Evolutionary conservation across 2,797 vertebrate species (phyloP).

Genomic region (Arnoldichthys spilopterus): DNA sequence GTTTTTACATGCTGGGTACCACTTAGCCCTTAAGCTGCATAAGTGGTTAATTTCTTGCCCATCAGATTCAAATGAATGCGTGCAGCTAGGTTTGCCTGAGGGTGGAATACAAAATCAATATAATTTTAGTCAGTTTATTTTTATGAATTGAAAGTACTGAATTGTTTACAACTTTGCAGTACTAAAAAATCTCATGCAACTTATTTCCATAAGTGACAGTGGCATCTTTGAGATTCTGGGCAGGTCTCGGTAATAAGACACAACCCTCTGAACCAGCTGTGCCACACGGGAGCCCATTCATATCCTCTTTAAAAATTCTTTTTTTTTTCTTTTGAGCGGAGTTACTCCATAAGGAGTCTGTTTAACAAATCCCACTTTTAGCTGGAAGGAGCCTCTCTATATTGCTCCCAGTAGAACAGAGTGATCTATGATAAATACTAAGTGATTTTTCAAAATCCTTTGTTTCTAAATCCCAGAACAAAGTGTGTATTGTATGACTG

Average conservation of each 20-base stretch:
- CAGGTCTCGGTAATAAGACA: not conserved
- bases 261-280: not conserved
- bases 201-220: not conserved
- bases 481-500: conserved; percentile 36
- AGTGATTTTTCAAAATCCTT: conserved; percentile 21
- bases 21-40: not conserved
- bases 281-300: conserved; percentile 22
- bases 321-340: conserved; percentile 28
- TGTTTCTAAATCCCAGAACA: conserved; percentile 36
- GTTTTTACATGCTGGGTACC: not conserved
- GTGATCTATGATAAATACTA: conserved; percentile 39
- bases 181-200: too few relatives aligned
- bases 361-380: conserved; percentile 50
- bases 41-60: too few relatives aligned
- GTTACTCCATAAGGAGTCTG: conserved; percentile 41
- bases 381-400: conserved; percentile 27
- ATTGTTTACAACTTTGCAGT: too few relatives aligned
- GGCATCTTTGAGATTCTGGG: not conserved
- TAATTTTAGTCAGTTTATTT: not conserved
- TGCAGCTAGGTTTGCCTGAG: not conserved
- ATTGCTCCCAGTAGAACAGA: conserved; percentile 38
- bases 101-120: not conserved
- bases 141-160: not conserved
- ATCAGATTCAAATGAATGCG: not conserved
- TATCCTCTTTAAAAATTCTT: conserved; percentile 59